Conservation (phyloP, 2,113 vertebrate genomes). For the Climacteris rufus region DNA sequence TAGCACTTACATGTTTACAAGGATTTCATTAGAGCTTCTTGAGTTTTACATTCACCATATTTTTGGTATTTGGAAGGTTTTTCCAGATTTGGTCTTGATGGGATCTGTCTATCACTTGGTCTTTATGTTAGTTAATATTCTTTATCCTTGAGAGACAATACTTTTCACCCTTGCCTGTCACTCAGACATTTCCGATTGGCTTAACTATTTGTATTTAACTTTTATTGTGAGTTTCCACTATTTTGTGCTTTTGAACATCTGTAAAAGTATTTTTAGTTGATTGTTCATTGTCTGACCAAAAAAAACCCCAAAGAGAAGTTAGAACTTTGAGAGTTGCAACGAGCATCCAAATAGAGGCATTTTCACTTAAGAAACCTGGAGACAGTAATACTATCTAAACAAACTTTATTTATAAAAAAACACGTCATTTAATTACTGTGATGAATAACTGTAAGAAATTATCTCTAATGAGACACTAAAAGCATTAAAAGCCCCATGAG, state of each 20-base stretch:
- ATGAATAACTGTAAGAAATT: not conserved
- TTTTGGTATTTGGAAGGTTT: not conserved
- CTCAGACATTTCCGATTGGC: not conserved
- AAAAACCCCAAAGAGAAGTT: not conserved
- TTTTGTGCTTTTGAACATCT: not conserved
- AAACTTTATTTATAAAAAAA: not conserved
- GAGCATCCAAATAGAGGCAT: not conserved
- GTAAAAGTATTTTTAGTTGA: not conserved
- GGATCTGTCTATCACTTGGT: conserved; percentile 5
- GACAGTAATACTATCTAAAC: not conserved
- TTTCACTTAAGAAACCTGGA: not conserved
- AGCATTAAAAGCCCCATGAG: not conserved
- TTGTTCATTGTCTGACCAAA: not conserved
- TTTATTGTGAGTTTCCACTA: not conserved
- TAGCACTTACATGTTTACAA: not conserved
- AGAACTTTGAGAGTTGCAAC: not conserved
- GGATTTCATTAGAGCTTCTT: not conserved
- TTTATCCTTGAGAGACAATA: not conserved
- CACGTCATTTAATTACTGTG: not conserved
- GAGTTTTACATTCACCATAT: not conserved
- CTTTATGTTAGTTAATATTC: not conserved
- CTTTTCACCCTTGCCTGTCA: not conserved
- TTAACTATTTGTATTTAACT: not conserved
- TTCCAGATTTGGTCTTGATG: not conserved
- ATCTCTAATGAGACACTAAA: not conserved